A percentile compares a stretch with the other conserved stretches of the same genome.
These are phyloP conservation scores for Morpho helenor DNA, from an alignment of 2,888 invertebrate species.

Conservation along the genomic window DNA sequence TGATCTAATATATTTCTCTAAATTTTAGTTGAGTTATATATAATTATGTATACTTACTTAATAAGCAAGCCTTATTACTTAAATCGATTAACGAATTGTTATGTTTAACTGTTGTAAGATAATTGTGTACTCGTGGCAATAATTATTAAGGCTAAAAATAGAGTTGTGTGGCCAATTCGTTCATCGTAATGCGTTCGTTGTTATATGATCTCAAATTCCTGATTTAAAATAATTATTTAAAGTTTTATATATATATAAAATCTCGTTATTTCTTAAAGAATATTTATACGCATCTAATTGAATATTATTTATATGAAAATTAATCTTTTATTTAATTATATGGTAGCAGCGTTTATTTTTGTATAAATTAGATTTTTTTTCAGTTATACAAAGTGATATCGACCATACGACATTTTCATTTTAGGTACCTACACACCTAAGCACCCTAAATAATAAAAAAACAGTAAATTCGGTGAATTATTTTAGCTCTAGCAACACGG, in stretches of 20 bases:
- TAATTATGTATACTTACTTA: slow-evolving; percentile 16
- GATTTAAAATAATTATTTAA: slow-evolving; percentile 10
- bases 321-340: no score
- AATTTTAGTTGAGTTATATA: slow-evolving; percentile 10
- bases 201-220: slow-evolving; percentile 22
- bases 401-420: no score
- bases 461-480: no score
- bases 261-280: no score
- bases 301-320: no score
- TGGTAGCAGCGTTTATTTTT: no score
- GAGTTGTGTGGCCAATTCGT: slow-evolving; percentile 14
- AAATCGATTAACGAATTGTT: slow-evolving; percentile 20
- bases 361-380: no score
- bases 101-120: slow-evolving; percentile 20
- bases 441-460: no score
- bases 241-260: neutral
- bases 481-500: no score
- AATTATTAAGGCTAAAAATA: slow-evolving; percentile 17
- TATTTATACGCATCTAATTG: neutral
- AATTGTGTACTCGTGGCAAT: slow-evolving; percentile 17
- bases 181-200: slow-evolving; percentile 9
- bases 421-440: no score
- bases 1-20: neutral
- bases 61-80: slow-evolving; percentile 26
- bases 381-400: no score